phyloP scores from a whole-genome alignment of 2,888 invertebrate species.

The Ligdia adustata region DNA sequence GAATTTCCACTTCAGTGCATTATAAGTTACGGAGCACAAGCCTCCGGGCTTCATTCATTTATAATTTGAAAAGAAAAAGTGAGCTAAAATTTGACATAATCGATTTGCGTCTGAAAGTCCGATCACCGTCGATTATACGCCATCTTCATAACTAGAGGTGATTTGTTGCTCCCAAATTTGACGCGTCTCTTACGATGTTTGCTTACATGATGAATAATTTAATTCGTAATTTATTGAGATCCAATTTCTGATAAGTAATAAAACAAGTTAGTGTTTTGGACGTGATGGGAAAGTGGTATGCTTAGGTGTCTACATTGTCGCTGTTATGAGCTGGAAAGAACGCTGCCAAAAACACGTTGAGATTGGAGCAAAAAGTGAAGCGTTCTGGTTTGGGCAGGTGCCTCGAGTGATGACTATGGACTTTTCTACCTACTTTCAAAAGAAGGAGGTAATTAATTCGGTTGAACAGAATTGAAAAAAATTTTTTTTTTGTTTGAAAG shows the following conservation, averaged over 20 bases:
- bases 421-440: too few species aligned
- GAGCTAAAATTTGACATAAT: slow-evolving; percentile 55
- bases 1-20: slow-evolving; percentile 34
- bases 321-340: neutral
- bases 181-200: slow-evolving; percentile 47
- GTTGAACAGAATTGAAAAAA: too few species aligned
- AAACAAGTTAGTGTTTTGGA: neutral
- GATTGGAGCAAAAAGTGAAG: neutral
- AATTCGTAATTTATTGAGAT: slow-evolving; percentile 52
- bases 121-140: slow-evolving; percentile 39
- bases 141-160: slow-evolving; percentile 50
- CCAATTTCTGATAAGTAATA: slow-evolving; percentile 33
- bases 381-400: too few species aligned
- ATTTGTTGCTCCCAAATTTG: slow-evolving; percentile 47
- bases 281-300: slow-evolving; percentile 19
- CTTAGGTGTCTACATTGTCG: slow-evolving; percentile 7
- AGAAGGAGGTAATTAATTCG: too few species aligned
- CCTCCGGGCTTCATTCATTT: slow-evolving; percentile 24
- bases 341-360: too few species aligned
- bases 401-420: too few species aligned
- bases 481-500: too few species aligned
- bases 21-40: slow-evolving; percentile 18
- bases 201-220: slow-evolving; percentile 53
- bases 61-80: slow-evolving; percentile 33
- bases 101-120: slow-evolving; percentile 42